Evolutionary conservation across 2,797 vertebrate genomes (phyloP).

Genomic region (Myotis myotis): DNA sequence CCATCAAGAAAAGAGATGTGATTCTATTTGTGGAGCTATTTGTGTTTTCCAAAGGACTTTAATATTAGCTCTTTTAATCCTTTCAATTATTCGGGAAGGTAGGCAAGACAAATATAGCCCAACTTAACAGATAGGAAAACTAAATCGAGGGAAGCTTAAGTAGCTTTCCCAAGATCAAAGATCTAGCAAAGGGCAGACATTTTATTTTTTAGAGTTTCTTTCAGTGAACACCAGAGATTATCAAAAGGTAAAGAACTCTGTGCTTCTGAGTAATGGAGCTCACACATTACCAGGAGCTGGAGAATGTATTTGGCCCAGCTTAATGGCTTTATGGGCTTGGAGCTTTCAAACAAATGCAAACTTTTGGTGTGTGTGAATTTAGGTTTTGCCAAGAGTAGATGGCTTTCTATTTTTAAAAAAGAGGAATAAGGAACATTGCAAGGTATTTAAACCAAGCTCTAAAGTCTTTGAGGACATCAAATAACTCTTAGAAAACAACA

Average conservation of each 20-base stretch:
- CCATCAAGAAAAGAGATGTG: background rate
- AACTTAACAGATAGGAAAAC: slow-evolving; percentile 27
- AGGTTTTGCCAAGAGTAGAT: slow-evolving; percentile 68
- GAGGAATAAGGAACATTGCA: slow-evolving; percentile 52
- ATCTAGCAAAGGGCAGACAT: background rate
- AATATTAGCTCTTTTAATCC: background rate
- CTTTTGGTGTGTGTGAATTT: slow-evolving; percentile 51
- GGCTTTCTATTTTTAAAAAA: slow-evolving; percentile 69
- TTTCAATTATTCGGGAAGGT: slow-evolving; percentile 3
- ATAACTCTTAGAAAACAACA: slow-evolving; percentile 72
- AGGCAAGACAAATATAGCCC: background rate
- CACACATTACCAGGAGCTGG: slow-evolving; percentile 33
- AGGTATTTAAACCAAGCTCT: slow-evolving; percentile 69
- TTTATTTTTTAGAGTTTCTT: slow-evolving; percentile 37
- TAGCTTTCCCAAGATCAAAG: slow-evolving; percentile 37
- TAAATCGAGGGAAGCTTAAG: background rate
- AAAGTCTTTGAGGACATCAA: slow-evolving; percentile 73
- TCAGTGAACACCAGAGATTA: slow-evolving; percentile 21
- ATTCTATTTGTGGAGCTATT: background rate
- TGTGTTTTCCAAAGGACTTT: slow-evolving; percentile 2
- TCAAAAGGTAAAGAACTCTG: slow-evolving; percentile 32
- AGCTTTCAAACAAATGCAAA: slow-evolving; percentile 61
- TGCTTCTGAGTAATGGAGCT: background rate
- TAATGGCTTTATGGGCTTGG: background rate
- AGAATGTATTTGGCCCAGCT: slow-evolving; percentile 18